Base-by-base conservation (phyloP, 2,113 vertebrate species). In the Chaenocephalus aceratus region DNA sequence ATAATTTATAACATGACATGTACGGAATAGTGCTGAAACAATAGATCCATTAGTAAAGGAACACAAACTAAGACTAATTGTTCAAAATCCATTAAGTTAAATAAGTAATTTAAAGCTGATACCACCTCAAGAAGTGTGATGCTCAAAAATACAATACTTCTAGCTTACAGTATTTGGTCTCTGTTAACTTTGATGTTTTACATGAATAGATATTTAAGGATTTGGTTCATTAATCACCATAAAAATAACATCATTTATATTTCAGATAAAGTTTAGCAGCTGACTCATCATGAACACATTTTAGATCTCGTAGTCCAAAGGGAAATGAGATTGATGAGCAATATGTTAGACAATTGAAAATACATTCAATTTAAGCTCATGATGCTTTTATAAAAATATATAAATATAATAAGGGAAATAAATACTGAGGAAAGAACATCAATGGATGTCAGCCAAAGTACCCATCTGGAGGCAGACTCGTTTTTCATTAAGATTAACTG, bases 401-500 rank as follows among this genome's bases (percentile, higher is more conserved):
- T 63, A 67, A 45, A 73, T 34, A 80, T 64, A 61, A 53, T 51
- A 56, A 30, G 5, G 57, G 13, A 34, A 41, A 57, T 59, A 81
- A 75, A 88, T 77, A 85, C 63, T 86, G 74, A 86, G 75, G 78
- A 84, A 79, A 78, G 49, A 77, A 86, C 83, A 85, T 87, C 72
- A 90, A 78, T 88, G 91, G 88, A 93, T 88, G 83, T 89, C 87
- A 88, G 89, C 88, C 87, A 89, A 90, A 90, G 83, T 80, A 87
- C 64, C 83, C 79, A 46, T 89, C 77, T 91, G 83, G 78, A 92
- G 86, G 86, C 88, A 89, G 75, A 88, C 82, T 90, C 82, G 75
- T 93, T 92, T 93, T 93, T 93, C 85, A 93, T 94, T 92, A 90
- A 92, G 93, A 94, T 94, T 91, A 92, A 92, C 86, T 87, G 86